Evolutionary conservation across 2,888 invertebrate species (phyloP).

Genomic region (Anthophora plumipes): DNA sequence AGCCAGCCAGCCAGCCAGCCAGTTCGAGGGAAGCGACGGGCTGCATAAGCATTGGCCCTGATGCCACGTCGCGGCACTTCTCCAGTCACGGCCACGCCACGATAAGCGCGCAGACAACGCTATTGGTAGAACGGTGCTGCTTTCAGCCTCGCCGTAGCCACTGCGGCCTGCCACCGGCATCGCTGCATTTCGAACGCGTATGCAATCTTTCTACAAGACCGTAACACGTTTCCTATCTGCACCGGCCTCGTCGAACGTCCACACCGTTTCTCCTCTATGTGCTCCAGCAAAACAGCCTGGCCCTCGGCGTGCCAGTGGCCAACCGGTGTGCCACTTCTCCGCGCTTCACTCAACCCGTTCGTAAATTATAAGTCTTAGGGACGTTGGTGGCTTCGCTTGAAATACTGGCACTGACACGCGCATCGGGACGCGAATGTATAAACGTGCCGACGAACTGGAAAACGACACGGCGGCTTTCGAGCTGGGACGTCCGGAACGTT

Average conservation of each 20-base stretch:
- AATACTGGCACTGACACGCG: constrained; percentile 64
- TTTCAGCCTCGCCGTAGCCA: not conserved
- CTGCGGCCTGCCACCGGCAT: no score
- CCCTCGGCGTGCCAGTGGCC: constrained; percentile 28
- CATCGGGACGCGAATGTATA: constrained; percentile 57
- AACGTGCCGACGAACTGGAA: constrained; percentile 71
- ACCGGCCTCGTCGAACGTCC: constrained; percentile 1
- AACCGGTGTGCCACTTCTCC: constrained; percentile 41
- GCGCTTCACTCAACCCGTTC: constrained; percentile 53
- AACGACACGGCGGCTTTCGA: constrained; percentile 65
- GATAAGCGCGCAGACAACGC: not conserved
- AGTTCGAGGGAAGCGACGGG: constrained; percentile 49
- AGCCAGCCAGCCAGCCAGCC: no score
- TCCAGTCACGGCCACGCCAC: constrained; percentile 45
- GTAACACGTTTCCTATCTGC: constrained; percentile 52
- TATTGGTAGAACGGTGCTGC: not conserved
- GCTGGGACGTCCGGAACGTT: constrained; percentile 60
- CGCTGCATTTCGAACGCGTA: constrained; percentile 29
- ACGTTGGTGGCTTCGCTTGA: constrained; percentile 41
- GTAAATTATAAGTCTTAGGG: constrained; percentile 65
- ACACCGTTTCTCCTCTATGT: constrained; percentile 26
- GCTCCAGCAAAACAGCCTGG: constrained; percentile 7
- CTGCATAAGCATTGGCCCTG: constrained; percentile 46
- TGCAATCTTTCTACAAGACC: constrained; percentile 46
- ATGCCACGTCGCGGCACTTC: constrained; percentile 47